phyloP scores from a whole-genome alignment of 2,888 invertebrate genomes.

The Diplolepis rosae region DNA sequence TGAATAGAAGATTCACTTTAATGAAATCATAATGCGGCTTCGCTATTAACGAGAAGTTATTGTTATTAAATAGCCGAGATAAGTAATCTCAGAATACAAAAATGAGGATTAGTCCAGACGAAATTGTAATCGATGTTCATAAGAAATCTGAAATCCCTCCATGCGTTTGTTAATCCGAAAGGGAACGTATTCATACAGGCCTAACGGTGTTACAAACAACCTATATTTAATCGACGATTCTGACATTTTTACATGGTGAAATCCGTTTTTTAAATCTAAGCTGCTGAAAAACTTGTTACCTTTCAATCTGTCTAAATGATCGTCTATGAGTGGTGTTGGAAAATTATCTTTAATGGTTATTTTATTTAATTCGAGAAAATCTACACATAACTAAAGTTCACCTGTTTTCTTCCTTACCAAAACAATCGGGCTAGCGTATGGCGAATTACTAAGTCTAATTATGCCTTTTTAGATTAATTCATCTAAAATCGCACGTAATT shows the following conservation, averaged over 20 bases:
- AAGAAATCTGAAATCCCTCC: too few species aligned
- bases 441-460: constrained; percentile 18
- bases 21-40: too few species aligned
- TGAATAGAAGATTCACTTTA: too few species aligned
- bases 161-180: constrained; percentile 55
- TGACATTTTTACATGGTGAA: background rate
- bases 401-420: constrained; percentile 20
- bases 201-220: constrained; percentile 56
- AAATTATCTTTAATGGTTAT: constrained; percentile 30
- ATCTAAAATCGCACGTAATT: constrained; percentile 23
- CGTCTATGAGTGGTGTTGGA: constrained; percentile 27
- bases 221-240: background rate
- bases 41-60: too few species aligned
- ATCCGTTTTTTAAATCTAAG: background rate
- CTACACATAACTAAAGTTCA: constrained; percentile 17
- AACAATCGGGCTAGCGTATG: constrained; percentile 28
- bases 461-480: background rate
- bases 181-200: constrained; percentile 60
- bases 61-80: too few species aligned
- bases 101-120: too few species aligned
- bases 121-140: too few species aligned
- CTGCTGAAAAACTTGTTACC: constrained; percentile 11
- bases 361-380: constrained; percentile 29
- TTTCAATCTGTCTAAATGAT: constrained; percentile 22
- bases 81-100: too few species aligned